Evolutionary conservation across 2,797 vertebrate genomes (phyloP).

Genomic region (Hemitrygon akajei): DNA sequence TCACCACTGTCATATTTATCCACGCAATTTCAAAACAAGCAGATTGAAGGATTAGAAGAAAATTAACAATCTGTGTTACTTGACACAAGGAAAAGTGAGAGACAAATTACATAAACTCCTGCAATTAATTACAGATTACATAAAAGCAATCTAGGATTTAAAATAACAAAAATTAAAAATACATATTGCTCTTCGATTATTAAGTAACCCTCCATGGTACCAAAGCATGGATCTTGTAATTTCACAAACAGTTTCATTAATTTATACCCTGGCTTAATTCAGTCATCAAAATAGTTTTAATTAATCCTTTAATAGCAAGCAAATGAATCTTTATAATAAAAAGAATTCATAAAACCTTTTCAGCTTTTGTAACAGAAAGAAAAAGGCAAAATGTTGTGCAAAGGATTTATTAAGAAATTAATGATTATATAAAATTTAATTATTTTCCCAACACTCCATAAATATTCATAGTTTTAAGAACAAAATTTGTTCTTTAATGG

Average conservation of each 20-base stretch:
- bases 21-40: neutral
- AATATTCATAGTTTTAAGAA: neutral
- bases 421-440: neutral
- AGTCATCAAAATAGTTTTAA: constrained; percentile 9
- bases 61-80: neutral
- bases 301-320: neutral
- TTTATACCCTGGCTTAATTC: neutral
- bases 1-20: neutral
- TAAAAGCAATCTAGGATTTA: neutral
- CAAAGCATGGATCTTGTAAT: neutral
- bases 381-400: neutral
- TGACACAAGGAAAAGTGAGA: neutral
- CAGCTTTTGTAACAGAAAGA: too few species aligned
- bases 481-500: neutral
- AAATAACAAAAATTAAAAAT: neutral
- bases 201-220: neutral
- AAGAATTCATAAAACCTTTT: neutral
- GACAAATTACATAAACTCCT: neutral
- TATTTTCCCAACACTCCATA: neutral
- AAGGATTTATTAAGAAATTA: neutral
- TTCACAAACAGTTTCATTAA: neutral
- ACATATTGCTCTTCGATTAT: neutral
- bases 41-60: neutral
- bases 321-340: neutral
- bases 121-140: neutral